phyloP scores from a whole-genome alignment of 2,797 vertebrate species.

The Scarus forsteni region DNA sequence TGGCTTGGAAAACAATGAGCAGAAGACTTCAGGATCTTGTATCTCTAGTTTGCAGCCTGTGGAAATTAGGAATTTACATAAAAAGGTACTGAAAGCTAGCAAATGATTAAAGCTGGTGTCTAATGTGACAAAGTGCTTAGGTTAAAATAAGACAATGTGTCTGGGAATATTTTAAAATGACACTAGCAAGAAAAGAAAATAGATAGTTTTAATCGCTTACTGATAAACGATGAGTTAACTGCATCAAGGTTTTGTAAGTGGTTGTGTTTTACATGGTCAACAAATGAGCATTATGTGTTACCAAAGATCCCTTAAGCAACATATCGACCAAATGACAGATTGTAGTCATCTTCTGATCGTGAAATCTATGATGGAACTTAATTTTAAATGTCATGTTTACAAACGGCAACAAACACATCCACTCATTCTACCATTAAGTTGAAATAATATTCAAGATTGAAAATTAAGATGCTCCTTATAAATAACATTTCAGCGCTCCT shows the following conservation, averaged over 20 bases:
- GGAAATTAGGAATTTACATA: no score
- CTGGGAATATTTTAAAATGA: no score
- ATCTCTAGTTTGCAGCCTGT: no score
- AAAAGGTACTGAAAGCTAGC: no score
- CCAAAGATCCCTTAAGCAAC: neutral
- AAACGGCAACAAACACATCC: neutral
- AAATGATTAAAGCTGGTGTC: no score
- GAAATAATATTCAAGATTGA: neutral
- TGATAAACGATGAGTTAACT: no score
- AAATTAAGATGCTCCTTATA: conserved; percentile 4
- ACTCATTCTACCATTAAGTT: neutral
- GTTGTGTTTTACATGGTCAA: neutral
- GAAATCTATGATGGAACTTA: neutral
- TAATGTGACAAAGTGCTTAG: neutral
- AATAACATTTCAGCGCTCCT: neutral
- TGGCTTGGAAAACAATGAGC: no score
- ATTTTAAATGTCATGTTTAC: neutral
- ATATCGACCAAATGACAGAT: no score
- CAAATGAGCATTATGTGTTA: neutral
- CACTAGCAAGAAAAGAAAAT: neutral
- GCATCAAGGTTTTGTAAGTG: neutral
- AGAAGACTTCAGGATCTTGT: no score
- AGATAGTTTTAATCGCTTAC: neutral
- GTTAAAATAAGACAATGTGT: no score
- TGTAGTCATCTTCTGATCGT: neutral